Conservation (phyloP, 2,113 vertebrate genomes). For the Passer domesticus region DNA sequence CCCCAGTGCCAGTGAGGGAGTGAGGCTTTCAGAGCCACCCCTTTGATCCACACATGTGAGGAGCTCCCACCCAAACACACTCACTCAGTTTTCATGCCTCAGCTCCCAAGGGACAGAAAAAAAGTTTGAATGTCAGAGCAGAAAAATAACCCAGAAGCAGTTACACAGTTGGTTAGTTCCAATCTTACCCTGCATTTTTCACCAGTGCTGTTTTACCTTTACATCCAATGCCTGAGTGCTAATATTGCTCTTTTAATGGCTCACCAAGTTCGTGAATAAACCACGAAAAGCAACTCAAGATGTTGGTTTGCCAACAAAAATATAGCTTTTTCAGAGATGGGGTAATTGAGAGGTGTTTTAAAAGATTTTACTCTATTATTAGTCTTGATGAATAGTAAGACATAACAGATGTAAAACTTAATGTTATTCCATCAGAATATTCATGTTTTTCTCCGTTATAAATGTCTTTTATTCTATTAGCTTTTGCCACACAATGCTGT, state of each 20-base stretch:
- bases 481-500: background rate
- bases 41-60: background rate
- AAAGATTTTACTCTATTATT: background rate
- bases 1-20: background rate
- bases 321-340: background rate
- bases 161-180: background rate
- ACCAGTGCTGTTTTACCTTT: background rate
- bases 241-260: background rate
- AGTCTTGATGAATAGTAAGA: background rate
- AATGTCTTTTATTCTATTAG: background rate
- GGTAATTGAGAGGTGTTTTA: background rate
- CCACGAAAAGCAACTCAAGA: background rate
- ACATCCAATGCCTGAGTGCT: background rate
- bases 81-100: background rate
- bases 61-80: background rate
- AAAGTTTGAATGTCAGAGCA: background rate
- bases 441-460: background rate
- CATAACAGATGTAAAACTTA: background rate
- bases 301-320: background rate
- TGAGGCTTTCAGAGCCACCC: background rate
- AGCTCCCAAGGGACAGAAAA: background rate
- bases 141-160: background rate
- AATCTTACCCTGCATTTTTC: background rate
- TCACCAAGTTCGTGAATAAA: background rate
- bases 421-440: background rate